Base-by-base conservation (phyloP, 2,113 vertebrate species). In the Elephantulus edwardii region DNA sequence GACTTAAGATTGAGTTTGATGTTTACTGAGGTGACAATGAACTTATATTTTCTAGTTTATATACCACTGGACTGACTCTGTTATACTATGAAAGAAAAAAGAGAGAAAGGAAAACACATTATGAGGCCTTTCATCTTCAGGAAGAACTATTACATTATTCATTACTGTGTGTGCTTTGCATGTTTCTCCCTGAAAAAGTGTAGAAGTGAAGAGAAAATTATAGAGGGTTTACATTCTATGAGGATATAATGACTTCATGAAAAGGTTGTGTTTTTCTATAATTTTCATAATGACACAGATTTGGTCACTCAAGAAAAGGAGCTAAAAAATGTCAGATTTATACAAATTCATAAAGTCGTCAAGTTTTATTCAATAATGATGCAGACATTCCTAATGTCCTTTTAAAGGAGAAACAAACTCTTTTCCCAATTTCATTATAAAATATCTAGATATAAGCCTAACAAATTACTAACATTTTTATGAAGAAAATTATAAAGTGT, bases 201-300 rank as follows among this genome's bases (percentile, higher is more conserved):
- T 81, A 44, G 75, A 64, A 71, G 38, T 86, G 11, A 87, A 76
- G 42, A 92, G 30, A 94, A 91, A 95, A 86, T 60, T 75, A 82
- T 40, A 77, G 70, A 75, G 4, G 2, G 64, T 79, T 42, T 74
- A n/a, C 44, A 75, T 74, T 92, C 60, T 52, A 64, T 75, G 17
- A 83, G 0, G 52, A 77, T 8, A 94, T 50, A 88, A 88, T 72
- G 74, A 14, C 35, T 79, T 79, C 30, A 64, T 68, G 2, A 1
- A 88, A 92, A 80, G 40, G 22, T n/a, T 76, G 16, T 75, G 42
- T 83, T 90, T 75, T 66, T 93, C 40, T 44, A 9, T 86, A 90
- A 81, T 56, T 81, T 54, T 90, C 88, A 66, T 22, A 56, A 66
- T 86, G 35, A 93, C 81, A 58, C 83, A 84, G 16, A 81, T 91